Evolutionary conservation across 92 coral and sea anemone genomes (phyloP).

Genomic region (Parazoanthus swiftii): DNA sequence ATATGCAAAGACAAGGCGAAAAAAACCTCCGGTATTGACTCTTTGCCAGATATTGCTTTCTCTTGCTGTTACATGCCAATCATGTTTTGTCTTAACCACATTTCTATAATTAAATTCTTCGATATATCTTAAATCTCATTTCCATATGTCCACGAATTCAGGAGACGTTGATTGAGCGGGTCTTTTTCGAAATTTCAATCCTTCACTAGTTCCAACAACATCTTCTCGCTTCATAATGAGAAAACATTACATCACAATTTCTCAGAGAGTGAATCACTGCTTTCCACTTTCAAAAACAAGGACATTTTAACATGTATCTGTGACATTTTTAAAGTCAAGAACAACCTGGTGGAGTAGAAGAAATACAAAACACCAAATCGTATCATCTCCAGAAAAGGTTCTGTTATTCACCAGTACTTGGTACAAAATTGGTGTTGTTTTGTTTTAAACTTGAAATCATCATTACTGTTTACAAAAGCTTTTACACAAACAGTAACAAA

Average conservation of each 20-base stretch:
- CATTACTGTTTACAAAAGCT: too few species aligned
- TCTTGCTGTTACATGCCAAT: constrained; percentile 31
- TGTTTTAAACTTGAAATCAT: too few species aligned
- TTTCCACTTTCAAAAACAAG: too few species aligned
- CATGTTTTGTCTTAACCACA: constrained; percentile 13
- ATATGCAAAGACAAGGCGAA: neutral
- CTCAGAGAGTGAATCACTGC: too few species aligned
- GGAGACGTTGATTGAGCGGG: too few species aligned
- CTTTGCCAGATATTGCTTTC: constrained; percentile 29
- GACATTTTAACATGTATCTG: neutral
- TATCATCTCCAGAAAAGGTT: too few species aligned
- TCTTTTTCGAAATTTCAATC: neutral
- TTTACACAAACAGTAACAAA: too few species aligned
- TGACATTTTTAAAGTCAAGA: neutral
- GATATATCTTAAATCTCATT: neutral
- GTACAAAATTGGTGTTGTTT: too few species aligned
- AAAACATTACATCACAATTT: too few species aligned
- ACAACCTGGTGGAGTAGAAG: too few species aligned
- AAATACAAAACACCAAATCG: too few species aligned
- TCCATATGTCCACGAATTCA: constrained; percentile 13
- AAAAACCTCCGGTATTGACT: neutral
- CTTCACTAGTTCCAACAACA: neutral
- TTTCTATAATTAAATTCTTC: constrained; percentile 31
- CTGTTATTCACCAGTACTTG: too few species aligned
- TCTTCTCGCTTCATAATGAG: neutral